Evolutionary conservation across 2,888 invertebrate species (phyloP).

Genomic region (Fragum fragum): DNA sequence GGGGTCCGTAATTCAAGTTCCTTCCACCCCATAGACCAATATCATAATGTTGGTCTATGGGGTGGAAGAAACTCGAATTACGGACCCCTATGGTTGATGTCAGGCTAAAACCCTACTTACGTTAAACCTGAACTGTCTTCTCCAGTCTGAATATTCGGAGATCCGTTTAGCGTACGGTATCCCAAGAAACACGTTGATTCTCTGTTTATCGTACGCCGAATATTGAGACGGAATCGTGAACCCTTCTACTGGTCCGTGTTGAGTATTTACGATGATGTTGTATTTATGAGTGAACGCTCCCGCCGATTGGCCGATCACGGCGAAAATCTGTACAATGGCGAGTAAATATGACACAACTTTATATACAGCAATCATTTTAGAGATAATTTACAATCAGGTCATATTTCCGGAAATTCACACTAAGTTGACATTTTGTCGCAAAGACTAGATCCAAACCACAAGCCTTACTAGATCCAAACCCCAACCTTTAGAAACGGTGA

Average conservation of each 20-base stretch:
- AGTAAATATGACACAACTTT: not conserved
- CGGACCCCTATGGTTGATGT: not conserved
- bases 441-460: too few relatives aligned
- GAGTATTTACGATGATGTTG: conserved; percentile 56
- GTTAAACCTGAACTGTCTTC: conserved; percentile 84
- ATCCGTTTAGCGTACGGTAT: conserved; percentile 87
- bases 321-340: conserved; percentile 13
- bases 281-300: conserved; percentile 49
- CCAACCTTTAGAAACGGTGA: too few relatives aligned
- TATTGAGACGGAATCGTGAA: conserved; percentile 78
- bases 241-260: conserved; percentile 75
- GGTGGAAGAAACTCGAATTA: too few relatives aligned
- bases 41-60: too few relatives aligned
- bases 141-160: conserved; percentile 77
- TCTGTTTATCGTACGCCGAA: conserved; percentile 67
- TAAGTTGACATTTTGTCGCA: conserved; percentile 8
- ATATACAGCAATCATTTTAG: not conserved
- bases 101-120: conserved; percentile 86
- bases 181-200: conserved; percentile 86
- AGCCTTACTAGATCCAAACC: too few relatives aligned
- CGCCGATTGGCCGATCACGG: not conserved
- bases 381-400: not conserved
- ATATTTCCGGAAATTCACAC: conserved; percentile 16
- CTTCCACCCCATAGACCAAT: too few relatives aligned
- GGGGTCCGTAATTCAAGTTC: too few relatives aligned